Evolutionary conservation across 1,140 invertebrate species (phyloP).

Genomic region (Eumeta japonica): DNA sequence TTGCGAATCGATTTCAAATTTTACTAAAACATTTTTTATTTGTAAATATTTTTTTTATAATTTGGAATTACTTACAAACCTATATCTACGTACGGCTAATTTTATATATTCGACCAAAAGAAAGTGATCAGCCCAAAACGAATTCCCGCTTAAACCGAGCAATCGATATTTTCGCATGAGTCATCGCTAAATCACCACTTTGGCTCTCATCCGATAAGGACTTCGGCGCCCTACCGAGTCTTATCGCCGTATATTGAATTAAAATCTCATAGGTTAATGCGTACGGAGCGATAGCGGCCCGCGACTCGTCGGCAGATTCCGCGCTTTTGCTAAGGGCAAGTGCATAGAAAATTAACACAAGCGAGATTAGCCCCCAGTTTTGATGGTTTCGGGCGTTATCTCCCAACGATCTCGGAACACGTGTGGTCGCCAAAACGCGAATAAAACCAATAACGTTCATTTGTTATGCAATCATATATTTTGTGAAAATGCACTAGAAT

Average conservation of each 20-base stretch:
- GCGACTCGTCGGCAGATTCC: no score
- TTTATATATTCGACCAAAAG: no score
- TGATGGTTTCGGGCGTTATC: background rate
- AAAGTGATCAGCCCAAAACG: no score
- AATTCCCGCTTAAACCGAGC: background rate
- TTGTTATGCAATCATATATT: no score
- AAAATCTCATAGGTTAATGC: conserved; percentile 1
- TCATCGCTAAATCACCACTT: no score
- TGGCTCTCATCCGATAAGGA: background rate
- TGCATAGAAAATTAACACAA: background rate
- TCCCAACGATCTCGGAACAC: background rate
- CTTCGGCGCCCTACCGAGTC: background rate
- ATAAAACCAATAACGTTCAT: no score
- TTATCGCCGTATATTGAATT: conserved; percentile 1
- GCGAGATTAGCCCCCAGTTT: background rate
- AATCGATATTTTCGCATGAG: no score
- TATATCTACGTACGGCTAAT: no score
- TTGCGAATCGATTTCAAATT: background rate
- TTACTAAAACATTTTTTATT: background rate
- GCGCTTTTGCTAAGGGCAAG: background rate
- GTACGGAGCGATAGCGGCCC: background rate
- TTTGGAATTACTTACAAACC: no score
- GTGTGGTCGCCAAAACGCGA: no score
- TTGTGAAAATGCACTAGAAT: no score
- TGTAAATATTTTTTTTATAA: no score